Percentiles rank a stretch among this genome's conserved stretches.
Conservation (phyloP, 1,140 invertebrate genomes). For the Drosophila pectinifera region DNA sequence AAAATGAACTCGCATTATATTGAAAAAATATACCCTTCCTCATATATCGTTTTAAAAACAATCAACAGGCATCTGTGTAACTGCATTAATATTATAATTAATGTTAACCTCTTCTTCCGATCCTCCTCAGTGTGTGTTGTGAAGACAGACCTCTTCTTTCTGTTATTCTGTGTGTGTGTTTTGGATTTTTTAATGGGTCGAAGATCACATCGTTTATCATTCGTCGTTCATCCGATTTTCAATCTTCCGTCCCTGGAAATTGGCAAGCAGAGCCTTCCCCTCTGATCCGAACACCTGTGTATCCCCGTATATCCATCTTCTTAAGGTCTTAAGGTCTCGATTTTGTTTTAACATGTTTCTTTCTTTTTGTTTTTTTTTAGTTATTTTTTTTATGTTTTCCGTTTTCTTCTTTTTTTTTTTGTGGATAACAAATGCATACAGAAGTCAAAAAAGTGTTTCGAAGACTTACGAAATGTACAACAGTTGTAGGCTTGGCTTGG, state of each 20-base stretch:
- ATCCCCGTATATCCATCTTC: constrained; percentile 8
- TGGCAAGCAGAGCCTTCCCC: constrained; percentile 21
- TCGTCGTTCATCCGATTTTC: constrained; percentile 13
- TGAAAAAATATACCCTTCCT: constrained; percentile 47
- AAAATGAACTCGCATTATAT: constrained; percentile 48
- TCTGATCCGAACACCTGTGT: constrained; percentile 18
- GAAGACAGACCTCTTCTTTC: too few species aligned
- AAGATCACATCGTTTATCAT: constrained; percentile 10
- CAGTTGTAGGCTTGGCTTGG: constrained; percentile 23
- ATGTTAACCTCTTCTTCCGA: constrained; percentile 14
- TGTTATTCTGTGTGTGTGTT: background rate
- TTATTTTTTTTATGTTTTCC: background rate
- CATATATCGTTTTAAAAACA: constrained; percentile 44
- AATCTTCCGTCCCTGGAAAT: constrained; percentile 11
- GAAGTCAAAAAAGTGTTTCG: constrained; percentile 29
- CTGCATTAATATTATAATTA: constrained; percentile 38
- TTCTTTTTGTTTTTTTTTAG: background rate
- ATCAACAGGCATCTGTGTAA: constrained; percentile 41
- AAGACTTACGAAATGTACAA: constrained; percentile 37
- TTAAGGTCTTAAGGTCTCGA: constrained; percentile 3
- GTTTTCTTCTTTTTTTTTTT: constrained; percentile 5
- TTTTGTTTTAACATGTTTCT: constrained; percentile 3
- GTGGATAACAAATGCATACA: constrained; percentile 43
- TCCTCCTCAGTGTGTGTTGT: background rate
- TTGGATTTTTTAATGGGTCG: constrained; percentile 1